Conservation (phyloP, 2,113 vertebrate species). For the Numida meleagris region DNA sequence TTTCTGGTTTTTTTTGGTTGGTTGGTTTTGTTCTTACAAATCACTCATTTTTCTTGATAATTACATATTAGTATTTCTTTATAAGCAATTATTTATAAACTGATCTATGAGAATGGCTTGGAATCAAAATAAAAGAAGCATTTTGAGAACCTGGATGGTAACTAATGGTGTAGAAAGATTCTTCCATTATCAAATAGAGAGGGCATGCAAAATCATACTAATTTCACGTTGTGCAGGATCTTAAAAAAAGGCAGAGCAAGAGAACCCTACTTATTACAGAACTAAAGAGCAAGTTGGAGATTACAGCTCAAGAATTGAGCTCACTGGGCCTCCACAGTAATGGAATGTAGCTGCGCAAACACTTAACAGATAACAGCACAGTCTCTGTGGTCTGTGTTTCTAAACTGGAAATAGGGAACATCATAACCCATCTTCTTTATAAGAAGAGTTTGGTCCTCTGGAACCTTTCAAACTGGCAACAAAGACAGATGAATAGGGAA, state of each 20-base stretch:
- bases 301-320: not conserved
- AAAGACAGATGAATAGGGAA: slow-evolving; percentile 1
- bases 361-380: not conserved
- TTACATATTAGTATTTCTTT: not conserved
- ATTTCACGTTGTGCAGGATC: not conserved
- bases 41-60: not conserved
- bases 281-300: not conserved
- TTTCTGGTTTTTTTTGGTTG: rapidly evolving
- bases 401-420: not conserved
- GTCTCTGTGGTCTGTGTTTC: not conserved
- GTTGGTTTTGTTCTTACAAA: not conserved
- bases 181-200: not conserved
- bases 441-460: not conserved
- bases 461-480: slow-evolving; percentile 23
- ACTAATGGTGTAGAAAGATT: not conserved
- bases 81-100: not conserved
- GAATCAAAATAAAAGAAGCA: not conserved
- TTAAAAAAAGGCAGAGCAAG: not conserved
- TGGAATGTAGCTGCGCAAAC: not conserved
- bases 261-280: not conserved
- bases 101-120: not conserved
- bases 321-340: not conserved
- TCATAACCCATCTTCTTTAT: not conserved
- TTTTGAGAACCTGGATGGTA: not conserved
- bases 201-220: not conserved